Evolutionary conservation across 2,797 vertebrate genomes (phyloP).

Genomic region (Takifugu rubripes): DNA sequence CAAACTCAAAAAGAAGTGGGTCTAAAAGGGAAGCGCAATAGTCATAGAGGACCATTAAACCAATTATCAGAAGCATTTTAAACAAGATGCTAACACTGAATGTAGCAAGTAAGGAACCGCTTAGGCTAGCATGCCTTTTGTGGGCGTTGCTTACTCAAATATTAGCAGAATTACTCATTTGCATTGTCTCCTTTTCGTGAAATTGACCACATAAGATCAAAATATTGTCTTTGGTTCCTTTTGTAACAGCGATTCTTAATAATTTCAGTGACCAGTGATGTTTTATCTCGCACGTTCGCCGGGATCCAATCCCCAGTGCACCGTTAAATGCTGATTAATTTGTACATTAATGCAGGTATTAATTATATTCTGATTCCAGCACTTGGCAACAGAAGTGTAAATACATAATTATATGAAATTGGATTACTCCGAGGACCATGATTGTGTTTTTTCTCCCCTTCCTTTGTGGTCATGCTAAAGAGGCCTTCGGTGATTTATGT

Average conservation of each 20-base stretch:
- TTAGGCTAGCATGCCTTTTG: conserved; percentile 56
- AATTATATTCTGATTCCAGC: conserved; percentile 49
- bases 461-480: conserved; percentile 47
- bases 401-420: conserved; percentile 54
- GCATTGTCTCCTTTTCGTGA: conserved; percentile 46
- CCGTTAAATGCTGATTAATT: conserved; percentile 24
- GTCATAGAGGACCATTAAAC: conserved; percentile 9
- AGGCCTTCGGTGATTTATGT: conserved; percentile 78
- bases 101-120: conserved; percentile 23
- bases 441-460: conserved; percentile 17
- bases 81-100: conserved; percentile 20
- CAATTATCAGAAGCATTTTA: conserved; percentile 3
- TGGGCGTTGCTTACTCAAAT: conserved; percentile 17
- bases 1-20: conserved; percentile 29
- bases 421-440: conserved; percentile 32
- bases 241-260: conserved; percentile 23
- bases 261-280: conserved; percentile 34
- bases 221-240: conserved; percentile 21
- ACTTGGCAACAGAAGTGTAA: conserved; percentile 52
- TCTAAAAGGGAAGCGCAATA: not conserved
- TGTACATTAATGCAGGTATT: conserved; percentile 37
- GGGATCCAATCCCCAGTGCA: conserved; percentile 8
- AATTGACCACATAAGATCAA: conserved; percentile 26
- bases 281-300: conserved; percentile 7
- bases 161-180: conserved; percentile 20